Evolutionary conservation across 1,140 invertebrate genomes (phyloP).

Genomic region (Ceratoteleas bidentatus): DNA sequence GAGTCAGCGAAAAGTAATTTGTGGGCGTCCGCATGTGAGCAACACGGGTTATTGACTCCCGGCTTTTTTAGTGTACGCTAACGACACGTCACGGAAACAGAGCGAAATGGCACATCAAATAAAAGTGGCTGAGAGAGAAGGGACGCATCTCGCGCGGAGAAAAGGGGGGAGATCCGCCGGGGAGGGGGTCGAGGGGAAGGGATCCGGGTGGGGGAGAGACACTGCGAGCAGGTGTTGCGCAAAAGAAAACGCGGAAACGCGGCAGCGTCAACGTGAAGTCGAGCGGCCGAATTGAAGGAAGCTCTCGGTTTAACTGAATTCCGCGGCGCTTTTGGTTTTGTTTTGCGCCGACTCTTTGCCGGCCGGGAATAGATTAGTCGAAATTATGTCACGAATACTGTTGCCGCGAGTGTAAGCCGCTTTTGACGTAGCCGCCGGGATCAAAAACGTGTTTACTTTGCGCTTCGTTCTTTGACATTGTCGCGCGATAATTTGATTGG

Average conservation of each 20-base stretch:
- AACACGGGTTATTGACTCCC: conserved; percentile 46
- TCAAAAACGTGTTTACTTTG: conserved; percentile 13
- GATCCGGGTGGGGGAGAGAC: neutral
- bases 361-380: conserved; percentile 50
- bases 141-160: conserved; percentile 19
- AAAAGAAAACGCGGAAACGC: conserved; percentile 54
- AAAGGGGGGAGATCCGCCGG: too few relatives aligned
- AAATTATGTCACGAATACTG: conserved; percentile 59
- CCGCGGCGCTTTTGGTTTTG: conserved; percentile 46
- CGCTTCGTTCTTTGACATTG: neutral
- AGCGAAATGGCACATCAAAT: conserved; percentile 26
- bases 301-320: conserved; percentile 44
- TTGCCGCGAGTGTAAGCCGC: conserved; percentile 25
- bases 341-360: conserved; percentile 49
- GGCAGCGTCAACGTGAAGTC: conserved; percentile 40
- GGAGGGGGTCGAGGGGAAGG: too few relatives aligned
- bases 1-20: conserved; percentile 41
- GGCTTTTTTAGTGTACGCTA: conserved; percentile 27
- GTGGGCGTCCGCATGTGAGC: conserved; percentile 24
- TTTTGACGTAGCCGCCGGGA: conserved; percentile 20
- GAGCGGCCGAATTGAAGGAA: conserved; percentile 29
- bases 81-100: conserved; percentile 18
- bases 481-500: neutral
- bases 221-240: conserved; percentile 40
- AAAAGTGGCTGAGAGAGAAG: conserved; percentile 33